Evolutionary conservation across 2,797 vertebrate genomes (phyloP), one percentile per base, ranked within the genome.

Genomic region (Rhincodon typus): DNA sequence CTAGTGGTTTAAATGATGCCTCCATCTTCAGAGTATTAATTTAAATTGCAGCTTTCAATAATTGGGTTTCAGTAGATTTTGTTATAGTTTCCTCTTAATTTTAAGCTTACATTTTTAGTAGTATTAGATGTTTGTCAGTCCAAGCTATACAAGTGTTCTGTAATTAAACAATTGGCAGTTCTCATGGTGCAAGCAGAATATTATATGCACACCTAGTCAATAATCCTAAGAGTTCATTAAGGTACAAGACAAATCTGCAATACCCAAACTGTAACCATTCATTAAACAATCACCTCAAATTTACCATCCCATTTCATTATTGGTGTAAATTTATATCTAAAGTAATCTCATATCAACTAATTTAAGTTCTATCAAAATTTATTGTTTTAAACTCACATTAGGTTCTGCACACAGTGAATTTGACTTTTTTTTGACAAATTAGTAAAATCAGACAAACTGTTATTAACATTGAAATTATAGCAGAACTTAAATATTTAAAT

Each of bases 1-100:
- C 0, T 42, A 21, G 8, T 69, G 34, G n/a, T 91, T 91, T 91
- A 57, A 66, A 34, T 62, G 38, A 66, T 91, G 17, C 57, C 88
- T 67, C 88, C 88, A 91, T 34, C 90, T 93, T 69, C n/a, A 93
- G 90, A 62, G 7, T 93, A 38, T 93, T 69, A n/a, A 93, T 21
- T 69, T 93, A 62, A 93, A 93, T 93, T n/a, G 23, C 90, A 93
- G 42, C 10, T 25, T 93, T 93, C 12, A 4, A 93, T n/a, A 93
- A 69, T 38, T 23, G 21, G 62, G 1, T 69, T 38, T 4, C 21
- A 2, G 7, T 69, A 69, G n/a, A 25, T 23, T 93, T 93, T 57
- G 77, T n/a, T 38, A 38, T 38, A 38, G 30, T 34, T 79, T 77
- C 46, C 46, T 84, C 23, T 50, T 86, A 42, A 88, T 88, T 88